phyloP scores from a whole-genome alignment of 1,140 invertebrate genomes.

The Sitobion miscanthi region DNA sequence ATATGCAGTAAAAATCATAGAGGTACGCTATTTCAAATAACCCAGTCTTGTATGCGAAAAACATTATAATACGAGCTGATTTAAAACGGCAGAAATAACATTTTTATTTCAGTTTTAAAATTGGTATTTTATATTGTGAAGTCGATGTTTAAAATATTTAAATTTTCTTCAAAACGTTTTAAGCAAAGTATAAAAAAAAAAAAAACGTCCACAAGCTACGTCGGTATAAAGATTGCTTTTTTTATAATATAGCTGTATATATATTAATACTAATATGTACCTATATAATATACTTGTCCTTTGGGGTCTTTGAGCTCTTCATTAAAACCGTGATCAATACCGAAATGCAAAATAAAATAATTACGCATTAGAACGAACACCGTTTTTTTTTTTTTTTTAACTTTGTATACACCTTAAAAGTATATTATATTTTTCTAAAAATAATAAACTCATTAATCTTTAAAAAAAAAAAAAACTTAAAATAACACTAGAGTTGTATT shows the following conservation, averaged over 20 bases:
- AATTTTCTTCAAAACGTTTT: slow-evolving; percentile 2
- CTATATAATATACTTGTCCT: not conserved
- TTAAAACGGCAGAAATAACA: not conserved
- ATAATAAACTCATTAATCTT: not conserved
- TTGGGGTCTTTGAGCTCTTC: not conserved
- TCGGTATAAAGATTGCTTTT: not conserved
- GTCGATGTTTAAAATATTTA: not conserved
- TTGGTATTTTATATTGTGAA: not conserved
- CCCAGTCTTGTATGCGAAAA: not conserved
- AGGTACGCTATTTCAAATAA: not conserved
- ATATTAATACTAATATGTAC: not conserved
- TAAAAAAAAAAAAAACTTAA: not conserved
- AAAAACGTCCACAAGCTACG: not conserved
- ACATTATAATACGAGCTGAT: not conserved
- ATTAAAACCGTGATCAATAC: not conserved
- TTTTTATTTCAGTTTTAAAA: not conserved
- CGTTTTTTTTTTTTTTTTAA: not conserved
- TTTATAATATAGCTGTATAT: not conserved
- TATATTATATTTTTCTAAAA: not conserved
- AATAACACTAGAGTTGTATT: not conserved
- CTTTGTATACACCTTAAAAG: not conserved
- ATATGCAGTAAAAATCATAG: not conserved
- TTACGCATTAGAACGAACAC: not conserved
- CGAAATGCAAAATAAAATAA: not conserved
- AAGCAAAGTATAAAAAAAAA: not conserved